Conservation (phyloP, 2,797 vertebrate species). For the Apodemus agrarius region DNA sequence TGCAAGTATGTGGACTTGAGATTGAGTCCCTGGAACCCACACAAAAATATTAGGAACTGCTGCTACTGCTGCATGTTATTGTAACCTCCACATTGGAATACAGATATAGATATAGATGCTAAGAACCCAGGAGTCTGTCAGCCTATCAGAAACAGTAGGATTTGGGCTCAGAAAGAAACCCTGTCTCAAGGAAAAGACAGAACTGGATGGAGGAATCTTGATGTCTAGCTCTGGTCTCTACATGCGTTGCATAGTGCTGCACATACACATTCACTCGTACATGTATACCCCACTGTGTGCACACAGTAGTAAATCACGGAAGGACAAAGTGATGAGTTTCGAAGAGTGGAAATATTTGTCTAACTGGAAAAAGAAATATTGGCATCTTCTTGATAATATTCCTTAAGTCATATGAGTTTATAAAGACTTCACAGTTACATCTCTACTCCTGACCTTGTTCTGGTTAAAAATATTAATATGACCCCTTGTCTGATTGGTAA, state of each 20-base stretch:
- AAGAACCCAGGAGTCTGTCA: not conserved
- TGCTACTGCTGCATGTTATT: not conserved
- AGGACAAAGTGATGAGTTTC: not conserved
- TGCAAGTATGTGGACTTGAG: not conserved
- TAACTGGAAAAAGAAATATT: not conserved
- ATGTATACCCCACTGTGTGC: too few relatives aligned
- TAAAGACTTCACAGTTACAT: not conserved
- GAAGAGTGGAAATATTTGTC: too few relatives aligned
- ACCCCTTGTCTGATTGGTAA: too few relatives aligned
- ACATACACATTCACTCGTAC: not conserved
- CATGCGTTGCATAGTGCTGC: not conserved
- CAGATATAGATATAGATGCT: not conserved
- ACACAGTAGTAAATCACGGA: not conserved
- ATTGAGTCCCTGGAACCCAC: not conserved
- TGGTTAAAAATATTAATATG: not conserved
- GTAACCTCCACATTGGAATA: not conserved
- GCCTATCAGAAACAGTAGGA: not conserved
- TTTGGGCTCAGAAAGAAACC: not conserved
- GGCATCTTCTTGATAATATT: not conserved
- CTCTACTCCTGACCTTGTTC: not conserved
- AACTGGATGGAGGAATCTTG: not conserved
- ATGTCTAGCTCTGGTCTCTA: not conserved
- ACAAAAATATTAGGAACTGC: not conserved
- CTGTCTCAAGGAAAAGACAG: not conserved
- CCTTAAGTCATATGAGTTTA: not conserved